Percentiles rank a stretch among this genome's conserved stretches.
phyloP scores from a whole-genome alignment of 1,140 invertebrate genomes.

The Plodia interpunctella region DNA sequence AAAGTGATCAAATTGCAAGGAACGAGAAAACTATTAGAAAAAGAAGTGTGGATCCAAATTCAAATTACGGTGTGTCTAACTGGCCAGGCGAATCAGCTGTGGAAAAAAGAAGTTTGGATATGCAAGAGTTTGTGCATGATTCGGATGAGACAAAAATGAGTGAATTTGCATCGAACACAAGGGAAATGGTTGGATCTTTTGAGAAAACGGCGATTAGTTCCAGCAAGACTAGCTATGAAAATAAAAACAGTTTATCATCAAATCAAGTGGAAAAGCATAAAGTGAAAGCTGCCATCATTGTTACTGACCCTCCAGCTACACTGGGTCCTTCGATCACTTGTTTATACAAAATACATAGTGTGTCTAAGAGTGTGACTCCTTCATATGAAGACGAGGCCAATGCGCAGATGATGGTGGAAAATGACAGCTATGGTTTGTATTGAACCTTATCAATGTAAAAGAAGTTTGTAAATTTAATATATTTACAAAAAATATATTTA shows the following conservation, averaged over 20 bases:
- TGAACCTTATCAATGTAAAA: constrained; percentile 5
- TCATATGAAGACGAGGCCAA: constrained; percentile 53
- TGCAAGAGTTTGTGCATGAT: constrained; percentile 27
- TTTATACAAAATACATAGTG: constrained; percentile 57
- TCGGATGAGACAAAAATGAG: constrained; percentile 29
- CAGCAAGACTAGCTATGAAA: constrained; percentile 24
- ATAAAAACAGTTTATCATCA: constrained; percentile 30
- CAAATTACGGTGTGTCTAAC: constrained; percentile 22
- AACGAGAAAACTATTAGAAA: not conserved
- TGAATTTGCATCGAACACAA: constrained; percentile 38
- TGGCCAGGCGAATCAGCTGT: not conserved
- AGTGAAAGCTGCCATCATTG: constrained; percentile 36
- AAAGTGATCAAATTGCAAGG: not conserved
- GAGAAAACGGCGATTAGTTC: constrained; percentile 30
- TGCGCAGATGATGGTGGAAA: constrained; percentile 54
- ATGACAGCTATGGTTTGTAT: constrained; percentile 54
- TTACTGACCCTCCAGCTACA: constrained; percentile 35
- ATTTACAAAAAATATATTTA: no score
- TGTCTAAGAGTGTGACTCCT: constrained; percentile 54
- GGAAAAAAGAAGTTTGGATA: constrained; percentile 8
- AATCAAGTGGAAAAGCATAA: constrained; percentile 44
- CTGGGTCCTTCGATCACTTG: constrained; percentile 44
- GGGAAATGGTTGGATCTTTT: constrained; percentile 30
- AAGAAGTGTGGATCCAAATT: constrained; percentile 35
- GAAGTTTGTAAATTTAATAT: no score